Evolutionary conservation across 1,140 invertebrate genomes (phyloP), one percentile per base, ranked within the genome.

Genomic region (Eupristina koningsbergeri): DNA sequence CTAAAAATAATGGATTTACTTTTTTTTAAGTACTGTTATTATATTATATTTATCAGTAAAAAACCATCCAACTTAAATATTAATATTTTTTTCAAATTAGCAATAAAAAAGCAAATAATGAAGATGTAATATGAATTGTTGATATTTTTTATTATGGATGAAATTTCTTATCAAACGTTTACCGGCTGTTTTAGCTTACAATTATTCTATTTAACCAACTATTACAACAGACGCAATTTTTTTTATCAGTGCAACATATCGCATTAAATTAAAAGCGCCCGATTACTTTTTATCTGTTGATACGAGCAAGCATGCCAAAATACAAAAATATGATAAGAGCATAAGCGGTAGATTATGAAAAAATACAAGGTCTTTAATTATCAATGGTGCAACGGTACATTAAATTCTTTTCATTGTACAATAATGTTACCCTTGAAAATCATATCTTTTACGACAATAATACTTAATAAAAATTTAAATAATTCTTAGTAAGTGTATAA

Each of bases 191-290:
- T 76, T 41, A 50, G 58, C n/a, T 29, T 34, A 73, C 31, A 31
- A 76, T 19, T 76, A 78, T 78, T 83, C 63, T 78, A 73, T 45
- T 63, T 41, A 31, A 83, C 63, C 71, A 73, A 83, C 78, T 83
- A 78, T 83, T 83, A 29, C 71, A 61, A 22, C 31, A 71, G 64
- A 41, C 75, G 64, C 81, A 83, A 77, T 71, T 71, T 39, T 50
- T 34, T 31, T 58, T 83, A 83, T 83, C 81, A 78, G 47, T 83
- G 81, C 81, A 83, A 7, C 74, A 15, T 78, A 83, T 83, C 63
- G 75, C 81, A 82, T 77, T 67, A 58, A 67, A 67, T 82, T 78
- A 61, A n/a, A 83, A 63, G 81, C 67, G 47, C 41, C 34, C 6
- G 47, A 83, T 83, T 83, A 77, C 73, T 69, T 77, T 76, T 76